Evolutionary conservation across 2,888 invertebrate species (phyloP), one percentile per base, ranked within the genome.

Genomic region (Pedicia rivosa): DNA sequence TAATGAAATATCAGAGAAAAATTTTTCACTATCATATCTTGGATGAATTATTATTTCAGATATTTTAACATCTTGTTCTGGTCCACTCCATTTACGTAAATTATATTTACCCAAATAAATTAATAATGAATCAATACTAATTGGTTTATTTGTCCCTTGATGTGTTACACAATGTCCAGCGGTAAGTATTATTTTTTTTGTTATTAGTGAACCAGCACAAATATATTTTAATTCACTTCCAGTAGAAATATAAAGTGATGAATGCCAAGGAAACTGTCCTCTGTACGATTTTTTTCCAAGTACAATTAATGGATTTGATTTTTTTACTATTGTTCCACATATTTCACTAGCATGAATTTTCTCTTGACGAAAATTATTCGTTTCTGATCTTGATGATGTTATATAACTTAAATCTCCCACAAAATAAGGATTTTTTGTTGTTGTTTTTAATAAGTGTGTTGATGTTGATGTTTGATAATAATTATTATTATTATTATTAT

Each of bases 261-360:
- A 53, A 44, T 63, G 64, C 63, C 63, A 64, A 0, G 63, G 63
- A 61, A 62, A 64, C 40, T 63, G 61, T 1, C 64, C 33, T 4
- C 57, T 51, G 27, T 57, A 55, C 0, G 59, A 55, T 1, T 22
- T 8, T 15, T 33, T 22, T 2, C 33, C 33, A 9, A 22, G 4
- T 4, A 33, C 5, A 8, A 33, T n/a, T 6, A 33, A n/a, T 16
- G 33, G 33, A 24, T 33, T 33, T 2, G 22, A 4, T 24, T 24
- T 14, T 15, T 13, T 8, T 15, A 15, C n/a, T n/a, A 33, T 14
- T 15, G 22, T 24, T 2, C 33, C 33, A 24, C 33, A 33, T 20
- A 22, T 22, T 5, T 5, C 24, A 24, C n/a, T 24, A 10, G 3
- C 3, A 24, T 8, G 8, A 5, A 22, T 3, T 20, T n/a, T 22